These are phyloP conservation scores for Drosophila hamatofila DNA, from an alignment of 2,888 invertebrate genomes.

Conservation along the genomic window DNA sequence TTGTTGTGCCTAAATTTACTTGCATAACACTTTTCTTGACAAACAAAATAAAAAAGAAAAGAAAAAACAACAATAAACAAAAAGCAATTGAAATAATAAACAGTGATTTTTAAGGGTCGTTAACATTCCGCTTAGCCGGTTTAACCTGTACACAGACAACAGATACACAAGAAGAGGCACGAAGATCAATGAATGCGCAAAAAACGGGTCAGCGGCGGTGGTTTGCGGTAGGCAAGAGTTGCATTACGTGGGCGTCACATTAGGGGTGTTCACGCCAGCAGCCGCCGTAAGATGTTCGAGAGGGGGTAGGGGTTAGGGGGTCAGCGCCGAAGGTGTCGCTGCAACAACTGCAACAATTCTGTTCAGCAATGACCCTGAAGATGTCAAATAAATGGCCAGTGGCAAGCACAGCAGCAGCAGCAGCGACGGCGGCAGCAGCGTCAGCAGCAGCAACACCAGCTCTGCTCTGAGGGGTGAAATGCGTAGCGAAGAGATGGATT, in stretches of 20 bases:
- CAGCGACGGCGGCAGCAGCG: slow-evolving; percentile 14
- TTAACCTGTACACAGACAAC: slow-evolving; percentile 65
- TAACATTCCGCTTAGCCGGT: slow-evolving; percentile 67
- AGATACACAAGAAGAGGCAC: slow-evolving; percentile 69
- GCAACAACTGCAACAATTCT: slow-evolving; percentile 30
- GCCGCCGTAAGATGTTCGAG: background rate
- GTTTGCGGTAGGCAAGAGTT: slow-evolving; percentile 50
- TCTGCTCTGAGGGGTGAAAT: slow-evolving; percentile 74
- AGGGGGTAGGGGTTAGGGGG: too few relatives aligned
- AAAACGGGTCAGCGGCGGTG: slow-evolving; percentile 74
- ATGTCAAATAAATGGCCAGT: slow-evolving; percentile 52
- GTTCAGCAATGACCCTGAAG: slow-evolving; percentile 64
- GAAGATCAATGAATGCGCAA: slow-evolving; percentile 74
- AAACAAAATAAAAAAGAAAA: background rate
- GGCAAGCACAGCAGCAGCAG: slow-evolving; percentile 53
- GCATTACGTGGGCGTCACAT: slow-evolving; percentile 59
- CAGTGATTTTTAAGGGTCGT: slow-evolving; percentile 56
- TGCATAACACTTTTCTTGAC: slow-evolving; percentile 54
- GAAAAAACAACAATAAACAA: background rate
- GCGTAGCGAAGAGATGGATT: slow-evolving; percentile 79
- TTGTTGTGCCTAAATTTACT: slow-evolving; percentile 28
- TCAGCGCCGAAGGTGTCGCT: background rate
- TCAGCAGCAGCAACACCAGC: slow-evolving; percentile 28
- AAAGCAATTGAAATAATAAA: background rate
- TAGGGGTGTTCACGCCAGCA: slow-evolving; percentile 37